A percentile compares a stretch with the other conserved stretches of the same genome.
Conservation (phyloP, 2,797 vertebrate genomes). For the Alcedo atthis region DNA sequence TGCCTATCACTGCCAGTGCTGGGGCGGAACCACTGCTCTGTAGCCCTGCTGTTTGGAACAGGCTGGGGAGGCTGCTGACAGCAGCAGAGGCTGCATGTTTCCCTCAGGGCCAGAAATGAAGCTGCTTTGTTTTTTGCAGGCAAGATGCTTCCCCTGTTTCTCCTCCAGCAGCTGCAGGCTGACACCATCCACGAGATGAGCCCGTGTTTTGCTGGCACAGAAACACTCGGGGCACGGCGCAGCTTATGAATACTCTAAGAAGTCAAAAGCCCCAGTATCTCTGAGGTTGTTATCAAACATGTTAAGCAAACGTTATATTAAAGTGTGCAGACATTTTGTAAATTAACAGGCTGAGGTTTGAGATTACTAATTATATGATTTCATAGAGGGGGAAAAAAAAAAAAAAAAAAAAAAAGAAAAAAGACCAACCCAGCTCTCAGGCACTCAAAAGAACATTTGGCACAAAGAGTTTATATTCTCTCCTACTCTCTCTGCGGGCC, state of each 20-base stretch:
- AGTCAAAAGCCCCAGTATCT: conserved; percentile 29
- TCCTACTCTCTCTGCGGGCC: conserved; percentile 19
- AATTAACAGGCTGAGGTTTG: conserved; percentile 49
- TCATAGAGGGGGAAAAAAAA: background rate
- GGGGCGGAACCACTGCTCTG: accelerated
- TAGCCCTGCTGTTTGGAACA: accelerated
- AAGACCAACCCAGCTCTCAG: conserved; percentile 49
- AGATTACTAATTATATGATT: conserved; percentile 57
- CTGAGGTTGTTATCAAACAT: conserved; percentile 47
- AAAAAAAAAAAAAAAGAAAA: background rate
- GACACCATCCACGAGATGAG: background rate
- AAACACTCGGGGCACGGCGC: background rate
- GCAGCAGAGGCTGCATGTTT: background rate
- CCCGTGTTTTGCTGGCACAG: background rate
- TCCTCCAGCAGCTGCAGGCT: background rate
- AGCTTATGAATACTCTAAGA: conserved; percentile 5
- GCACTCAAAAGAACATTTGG: conserved; percentile 63
- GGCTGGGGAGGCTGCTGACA: background rate
- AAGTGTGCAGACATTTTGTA: conserved; percentile 46
- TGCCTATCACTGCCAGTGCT: accelerated
- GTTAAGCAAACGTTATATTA: conserved; percentile 46
- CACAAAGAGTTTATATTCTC: conserved; percentile 49
- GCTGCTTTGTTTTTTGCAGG: background rate
- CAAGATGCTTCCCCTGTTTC: accelerated
- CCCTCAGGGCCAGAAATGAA: background rate